A percentile compares a stretch with the other conserved stretches of the same genome.
These are phyloP conservation scores for Atractosteus spatula DNA, from an alignment of 2,113 vertebrate genomes.

Conservation along the genomic window DNA sequence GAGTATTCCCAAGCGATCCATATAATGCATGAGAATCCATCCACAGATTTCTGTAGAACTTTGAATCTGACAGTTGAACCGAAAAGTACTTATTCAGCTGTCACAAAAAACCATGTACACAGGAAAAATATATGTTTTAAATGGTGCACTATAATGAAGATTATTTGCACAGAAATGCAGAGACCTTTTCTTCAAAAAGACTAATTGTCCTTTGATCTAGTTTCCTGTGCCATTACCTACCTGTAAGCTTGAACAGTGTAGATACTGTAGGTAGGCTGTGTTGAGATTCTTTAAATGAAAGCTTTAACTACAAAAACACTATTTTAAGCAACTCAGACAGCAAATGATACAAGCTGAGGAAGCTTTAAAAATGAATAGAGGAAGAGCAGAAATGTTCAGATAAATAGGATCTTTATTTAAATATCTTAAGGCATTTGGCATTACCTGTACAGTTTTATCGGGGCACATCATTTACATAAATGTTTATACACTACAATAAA, in stretches of 20 bases:
- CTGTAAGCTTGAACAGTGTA: background rate
- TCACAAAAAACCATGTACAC: too few species aligned
- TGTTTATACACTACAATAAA: background rate
- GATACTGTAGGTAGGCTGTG: background rate
- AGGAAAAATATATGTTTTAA: too few species aligned
- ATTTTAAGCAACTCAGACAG: background rate
- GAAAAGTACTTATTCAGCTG: too few species aligned
- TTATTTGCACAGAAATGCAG: too few species aligned
- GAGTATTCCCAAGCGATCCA: too few species aligned
- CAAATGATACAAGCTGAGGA: background rate
- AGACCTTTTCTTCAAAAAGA: too few species aligned
- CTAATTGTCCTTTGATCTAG: background rate
- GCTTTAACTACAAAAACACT: background rate
- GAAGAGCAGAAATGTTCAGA: background rate
- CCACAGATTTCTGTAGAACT: too few species aligned
- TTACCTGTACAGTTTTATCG: background rate
- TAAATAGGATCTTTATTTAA: background rate
- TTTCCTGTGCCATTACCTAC: background rate
- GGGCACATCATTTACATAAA: background rate
- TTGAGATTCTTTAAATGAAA: background rate
- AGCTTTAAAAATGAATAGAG: background rate
- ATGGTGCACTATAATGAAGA: too few species aligned
- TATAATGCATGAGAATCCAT: too few species aligned
- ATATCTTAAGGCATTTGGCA: background rate
- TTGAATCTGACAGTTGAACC: too few species aligned